phyloP scores from a whole-genome alignment of 2,888 invertebrate genomes.

The Tineola bisselliella region DNA sequence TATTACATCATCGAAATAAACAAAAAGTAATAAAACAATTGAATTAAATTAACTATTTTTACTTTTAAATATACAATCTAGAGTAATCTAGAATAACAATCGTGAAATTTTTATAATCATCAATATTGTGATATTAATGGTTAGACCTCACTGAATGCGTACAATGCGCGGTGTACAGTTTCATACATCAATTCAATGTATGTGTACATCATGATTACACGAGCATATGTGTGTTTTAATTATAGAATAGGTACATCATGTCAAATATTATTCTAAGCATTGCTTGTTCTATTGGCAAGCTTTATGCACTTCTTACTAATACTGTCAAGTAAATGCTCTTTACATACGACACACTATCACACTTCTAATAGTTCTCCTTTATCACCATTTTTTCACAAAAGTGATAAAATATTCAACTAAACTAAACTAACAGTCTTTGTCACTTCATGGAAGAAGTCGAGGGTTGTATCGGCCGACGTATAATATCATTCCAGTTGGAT shows the following conservation, averaged over 20 bases:
- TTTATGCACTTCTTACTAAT: conserved; percentile 36
- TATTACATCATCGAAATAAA: conserved; percentile 25
- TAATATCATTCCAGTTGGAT: conserved; percentile 89
- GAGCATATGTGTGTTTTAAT: too few relatives aligned
- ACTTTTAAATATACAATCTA: conserved; percentile 5
- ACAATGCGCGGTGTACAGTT: too few relatives aligned
- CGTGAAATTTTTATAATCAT: not conserved
- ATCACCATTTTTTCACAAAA: conserved; percentile 61
- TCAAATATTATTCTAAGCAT: conserved; percentile 3
- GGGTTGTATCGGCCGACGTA: conserved; percentile 91
- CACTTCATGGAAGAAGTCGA: conserved; percentile 74
- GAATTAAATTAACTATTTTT: not conserved
- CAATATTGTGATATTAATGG: not conserved
- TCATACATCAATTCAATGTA: too few relatives aligned
- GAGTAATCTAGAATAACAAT: not conserved
- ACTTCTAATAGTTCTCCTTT: conserved; percentile 19
- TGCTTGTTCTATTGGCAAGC: conserved; percentile 19
- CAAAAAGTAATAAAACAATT: conserved; percentile 11
- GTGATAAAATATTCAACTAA: conserved; percentile 27
- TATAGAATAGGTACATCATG: not conserved
- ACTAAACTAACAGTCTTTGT: conserved; percentile 61
- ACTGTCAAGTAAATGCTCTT: conserved; percentile 63
- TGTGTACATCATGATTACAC: too few relatives aligned
- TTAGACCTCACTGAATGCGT: too few relatives aligned
- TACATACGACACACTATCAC: conserved; percentile 14